Evolutionary conservation across 1,140 invertebrate species (phyloP).

Genomic region (Pseudomyrmex gracilis): DNA sequence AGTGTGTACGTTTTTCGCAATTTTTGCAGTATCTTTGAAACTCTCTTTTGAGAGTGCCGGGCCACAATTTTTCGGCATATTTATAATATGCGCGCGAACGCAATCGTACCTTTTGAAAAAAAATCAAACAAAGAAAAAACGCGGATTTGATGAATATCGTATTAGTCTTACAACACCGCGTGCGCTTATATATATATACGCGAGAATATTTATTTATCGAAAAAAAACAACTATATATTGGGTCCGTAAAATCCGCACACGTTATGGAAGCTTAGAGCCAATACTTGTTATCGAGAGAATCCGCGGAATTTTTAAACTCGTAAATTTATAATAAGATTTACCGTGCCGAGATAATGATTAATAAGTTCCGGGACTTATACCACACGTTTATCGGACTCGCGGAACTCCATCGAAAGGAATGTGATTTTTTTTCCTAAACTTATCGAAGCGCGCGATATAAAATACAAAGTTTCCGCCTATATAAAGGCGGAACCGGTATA

Average conservation of each 20-base stretch:
- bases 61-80: not conserved
- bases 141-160: no score
- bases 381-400: not conserved
- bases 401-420: not conserved
- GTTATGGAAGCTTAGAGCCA: not conserved
- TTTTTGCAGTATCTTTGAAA: not conserved
- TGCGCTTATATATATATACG: no score
- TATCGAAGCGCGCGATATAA: conserved; percentile 4
- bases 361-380: not conserved
- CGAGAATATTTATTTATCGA: not conserved
- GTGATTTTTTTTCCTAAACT: conserved; percentile 1
- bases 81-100: not conserved
- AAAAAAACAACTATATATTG: not conserved
- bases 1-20: not conserved
- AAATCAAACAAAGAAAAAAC: not conserved
- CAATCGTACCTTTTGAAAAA: not conserved
- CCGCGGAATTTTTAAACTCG: not conserved
- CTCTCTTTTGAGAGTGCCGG: not conserved
- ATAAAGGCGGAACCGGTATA: no score
- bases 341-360: not conserved
- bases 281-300: not conserved
- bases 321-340: not conserved
- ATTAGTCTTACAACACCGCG: conserved; percentile 2
- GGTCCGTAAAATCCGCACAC: not conserved
- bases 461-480: not conserved